phyloP scores from a whole-genome alignment of 2,113 vertebrate species.

The Hippopotamus amphibius region DNA sequence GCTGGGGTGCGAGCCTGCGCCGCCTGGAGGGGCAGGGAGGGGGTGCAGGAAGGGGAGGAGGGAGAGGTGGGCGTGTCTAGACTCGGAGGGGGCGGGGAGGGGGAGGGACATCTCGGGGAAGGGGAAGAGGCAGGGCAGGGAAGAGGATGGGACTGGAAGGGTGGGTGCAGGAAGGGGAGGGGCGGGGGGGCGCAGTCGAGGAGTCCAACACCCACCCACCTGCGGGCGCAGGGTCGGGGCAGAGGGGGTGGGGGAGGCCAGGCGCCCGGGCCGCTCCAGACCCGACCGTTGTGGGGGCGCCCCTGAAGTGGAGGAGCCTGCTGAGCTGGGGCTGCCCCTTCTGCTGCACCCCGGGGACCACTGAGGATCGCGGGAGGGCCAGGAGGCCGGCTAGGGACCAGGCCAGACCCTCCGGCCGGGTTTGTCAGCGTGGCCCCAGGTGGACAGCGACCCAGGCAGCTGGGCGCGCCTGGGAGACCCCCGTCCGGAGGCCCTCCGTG shows the following conservation, averaged over 20 bases:
- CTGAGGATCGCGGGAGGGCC: neutral
- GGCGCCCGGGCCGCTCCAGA: neutral
- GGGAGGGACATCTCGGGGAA: neutral
- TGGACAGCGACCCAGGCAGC: neutral
- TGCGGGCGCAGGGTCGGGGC: no score
- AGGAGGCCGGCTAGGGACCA: neutral
- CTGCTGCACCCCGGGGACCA: neutral
- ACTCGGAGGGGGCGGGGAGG: neutral
- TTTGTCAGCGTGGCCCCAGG: neutral
- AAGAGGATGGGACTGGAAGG: neutral
- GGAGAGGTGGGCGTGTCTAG: neutral
- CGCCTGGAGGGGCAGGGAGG: neutral
- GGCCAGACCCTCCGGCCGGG: neutral
- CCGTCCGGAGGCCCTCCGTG: neutral
- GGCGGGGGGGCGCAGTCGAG: fast-evolving
- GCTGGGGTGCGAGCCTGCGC: neutral
- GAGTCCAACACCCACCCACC: neutral
- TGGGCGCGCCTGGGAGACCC: neutral
- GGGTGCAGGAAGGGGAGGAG: no score
- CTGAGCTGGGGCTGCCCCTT: neutral
- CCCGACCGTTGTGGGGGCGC: neutral
- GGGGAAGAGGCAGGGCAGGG: neutral
- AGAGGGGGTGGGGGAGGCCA: no score
- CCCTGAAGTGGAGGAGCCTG: neutral
- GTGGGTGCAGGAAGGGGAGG: neutral